These are phyloP conservation scores for Caenorhabditis tropicalis DNA, from an alignment of 1,140 invertebrate genomes.

Conservation along the genomic window DNA sequence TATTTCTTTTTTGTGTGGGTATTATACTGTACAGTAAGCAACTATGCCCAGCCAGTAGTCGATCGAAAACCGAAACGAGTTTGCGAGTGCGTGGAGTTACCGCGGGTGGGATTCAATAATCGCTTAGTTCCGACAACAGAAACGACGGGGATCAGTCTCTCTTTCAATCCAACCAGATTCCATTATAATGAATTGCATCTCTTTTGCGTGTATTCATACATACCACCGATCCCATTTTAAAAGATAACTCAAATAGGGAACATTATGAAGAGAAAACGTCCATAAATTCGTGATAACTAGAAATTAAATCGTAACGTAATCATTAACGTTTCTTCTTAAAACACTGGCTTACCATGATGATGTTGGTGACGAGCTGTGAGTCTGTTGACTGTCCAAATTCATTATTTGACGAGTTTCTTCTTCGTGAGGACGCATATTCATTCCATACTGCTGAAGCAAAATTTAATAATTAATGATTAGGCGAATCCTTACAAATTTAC, in stretches of 20 bases:
- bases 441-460: background rate
- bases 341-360: slow-evolving; percentile 7
- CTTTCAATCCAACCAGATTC: background rate
- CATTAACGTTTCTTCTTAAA: background rate
- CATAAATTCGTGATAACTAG: no score
- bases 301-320: no score
- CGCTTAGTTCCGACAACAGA: slow-evolving; percentile 38
- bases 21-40: slow-evolving; percentile 3
- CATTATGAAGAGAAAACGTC: background rate
- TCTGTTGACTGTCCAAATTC: slow-evolving; percentile 34
- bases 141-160: slow-evolving; percentile 34
- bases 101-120: slow-evolving; percentile 23
- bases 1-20: background rate
- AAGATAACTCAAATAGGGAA: background rate
- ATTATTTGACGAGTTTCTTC: slow-evolving; percentile 29
- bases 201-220: background rate
- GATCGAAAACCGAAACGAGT: slow-evolving; percentile 35
- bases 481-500: background rate
- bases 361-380: background rate
- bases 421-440: slow-evolving; percentile 26
- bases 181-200: slow-evolving; percentile 30
- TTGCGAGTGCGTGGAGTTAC: slow-evolving; percentile 9
- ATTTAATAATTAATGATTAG: background rate
- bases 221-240: background rate
- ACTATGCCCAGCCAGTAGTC: background rate